Percentiles rank a stretch among this genome's conserved stretches.
These are phyloP conservation scores for Pediacus dermestoides DNA, from an alignment of 2,888 invertebrate genomes.

Conservation along the genomic window DNA sequence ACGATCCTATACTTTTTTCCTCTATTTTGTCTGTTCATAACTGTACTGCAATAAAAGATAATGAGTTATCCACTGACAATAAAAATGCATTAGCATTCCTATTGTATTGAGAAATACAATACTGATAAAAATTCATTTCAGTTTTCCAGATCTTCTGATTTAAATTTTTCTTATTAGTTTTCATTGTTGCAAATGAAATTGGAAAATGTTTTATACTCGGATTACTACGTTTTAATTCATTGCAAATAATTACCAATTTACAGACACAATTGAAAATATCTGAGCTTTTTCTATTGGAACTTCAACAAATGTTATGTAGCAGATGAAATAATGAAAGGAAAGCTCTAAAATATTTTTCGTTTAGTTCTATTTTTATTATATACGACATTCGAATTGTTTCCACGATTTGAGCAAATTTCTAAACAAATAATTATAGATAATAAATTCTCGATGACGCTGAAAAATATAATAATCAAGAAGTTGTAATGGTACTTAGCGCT, in stretches of 20 bases:
- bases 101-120: conserved; percentile 24
- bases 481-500: no score
- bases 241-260: conserved; percentile 3
- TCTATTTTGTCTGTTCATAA: conserved; percentile 2
- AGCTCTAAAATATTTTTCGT: no score
- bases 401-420: no score
- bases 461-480: no score
- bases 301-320: no score
- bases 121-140: conserved; percentile 26
- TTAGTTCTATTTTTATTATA: no score
- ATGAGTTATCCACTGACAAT: conserved; percentile 23
- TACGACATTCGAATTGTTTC: no score
- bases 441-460: no score
- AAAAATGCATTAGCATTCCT: conserved; percentile 24
- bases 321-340: no score
- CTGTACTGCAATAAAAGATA: conserved; percentile 17
- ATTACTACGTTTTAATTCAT: conserved; percentile 5
- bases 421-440: no score
- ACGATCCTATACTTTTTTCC: conserved; percentile 5
- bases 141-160: conserved; percentile 16
- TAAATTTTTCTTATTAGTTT: conserved; percentile 4
- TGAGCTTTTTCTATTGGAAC: no score
- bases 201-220: conserved; percentile 6
- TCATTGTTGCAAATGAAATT: conserved; percentile 8
- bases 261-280: no score